Percentiles rank a stretch among this genome's conserved stretches.
These are phyloP conservation scores for Heliconius ethilla DNA, from an alignment of 2,888 invertebrate genomes.

Conservation along the genomic window DNA sequence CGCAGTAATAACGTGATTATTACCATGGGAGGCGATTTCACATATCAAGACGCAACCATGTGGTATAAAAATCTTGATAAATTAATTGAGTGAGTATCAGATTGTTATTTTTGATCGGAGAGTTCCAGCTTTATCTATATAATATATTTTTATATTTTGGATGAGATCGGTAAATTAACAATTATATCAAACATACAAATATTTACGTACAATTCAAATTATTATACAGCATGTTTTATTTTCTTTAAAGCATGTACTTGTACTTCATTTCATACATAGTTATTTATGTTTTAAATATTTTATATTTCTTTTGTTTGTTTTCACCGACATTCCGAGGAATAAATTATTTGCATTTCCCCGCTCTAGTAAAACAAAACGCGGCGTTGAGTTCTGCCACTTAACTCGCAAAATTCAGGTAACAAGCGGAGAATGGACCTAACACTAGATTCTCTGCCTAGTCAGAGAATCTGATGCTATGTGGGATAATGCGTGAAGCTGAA, in stretches of 20 bases:
- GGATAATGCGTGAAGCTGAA: not conserved
- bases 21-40: conserved; percentile 96
- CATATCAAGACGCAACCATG: conserved; percentile 89
- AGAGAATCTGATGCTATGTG: not conserved
- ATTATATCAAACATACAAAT: not conserved
- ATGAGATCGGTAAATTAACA: no score
- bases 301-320: no score
- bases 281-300: no score
- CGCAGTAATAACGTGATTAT: conserved; percentile 90
- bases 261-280: not conserved
- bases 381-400: not conserved
- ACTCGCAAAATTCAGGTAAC: not conserved
- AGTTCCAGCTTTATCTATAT: not conserved
- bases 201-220: not conserved
- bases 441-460: not conserved
- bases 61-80: conserved; percentile 94
- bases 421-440: not conserved
- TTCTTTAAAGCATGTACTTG: not conserved
- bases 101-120: not conserved
- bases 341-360: not conserved
- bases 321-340: not conserved
- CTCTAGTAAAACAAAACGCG: not conserved
- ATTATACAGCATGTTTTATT: conserved; percentile 8
- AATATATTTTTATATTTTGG: no score
- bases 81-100: conserved; percentile 85